Evolutionary conservation across 2,888 invertebrate species (phyloP).

Genomic region (Alloscopus bannaensis): DNA sequence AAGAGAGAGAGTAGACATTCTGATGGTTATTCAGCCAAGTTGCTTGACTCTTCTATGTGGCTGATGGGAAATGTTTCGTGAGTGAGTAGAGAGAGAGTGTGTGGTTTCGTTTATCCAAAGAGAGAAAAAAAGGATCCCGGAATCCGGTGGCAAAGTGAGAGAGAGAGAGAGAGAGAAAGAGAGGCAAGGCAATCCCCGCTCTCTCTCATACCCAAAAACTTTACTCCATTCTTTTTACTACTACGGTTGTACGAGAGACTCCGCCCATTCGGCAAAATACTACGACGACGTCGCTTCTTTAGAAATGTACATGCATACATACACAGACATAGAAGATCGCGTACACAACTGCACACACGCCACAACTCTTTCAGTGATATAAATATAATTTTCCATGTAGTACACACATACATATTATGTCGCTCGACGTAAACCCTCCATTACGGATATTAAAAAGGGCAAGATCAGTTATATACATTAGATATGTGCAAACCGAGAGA

Average conservation of each 20-base stretch:
- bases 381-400: neutral
- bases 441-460: neutral
- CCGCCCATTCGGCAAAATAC: constrained; percentile 69
- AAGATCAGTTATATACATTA: constrained; percentile 16
- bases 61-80: constrained; percentile 41
- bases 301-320: neutral
- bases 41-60: constrained; percentile 19
- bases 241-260: constrained; percentile 72
- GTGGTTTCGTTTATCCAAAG: constrained; percentile 56
- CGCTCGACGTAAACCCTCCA: neutral
- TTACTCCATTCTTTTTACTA: constrained; percentile 71
- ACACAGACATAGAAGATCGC: constrained; percentile 3
- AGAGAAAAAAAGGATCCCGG: constrained; percentile 48
- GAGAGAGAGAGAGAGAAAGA: constrained; percentile 55
- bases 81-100: constrained; percentile 32
- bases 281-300: constrained; percentile 59
- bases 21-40: constrained; percentile 39
- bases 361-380: constrained; percentile 18
- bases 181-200: constrained; percentile 54
- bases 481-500: too few relatives aligned
- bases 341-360: neutral
- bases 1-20: constrained; percentile 26
- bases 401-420: neutral
- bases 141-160: constrained; percentile 45
- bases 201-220: constrained; percentile 35